Conservation (phyloP, 2,888 invertebrate species). For the Zaprionus bogoriensis region DNA sequence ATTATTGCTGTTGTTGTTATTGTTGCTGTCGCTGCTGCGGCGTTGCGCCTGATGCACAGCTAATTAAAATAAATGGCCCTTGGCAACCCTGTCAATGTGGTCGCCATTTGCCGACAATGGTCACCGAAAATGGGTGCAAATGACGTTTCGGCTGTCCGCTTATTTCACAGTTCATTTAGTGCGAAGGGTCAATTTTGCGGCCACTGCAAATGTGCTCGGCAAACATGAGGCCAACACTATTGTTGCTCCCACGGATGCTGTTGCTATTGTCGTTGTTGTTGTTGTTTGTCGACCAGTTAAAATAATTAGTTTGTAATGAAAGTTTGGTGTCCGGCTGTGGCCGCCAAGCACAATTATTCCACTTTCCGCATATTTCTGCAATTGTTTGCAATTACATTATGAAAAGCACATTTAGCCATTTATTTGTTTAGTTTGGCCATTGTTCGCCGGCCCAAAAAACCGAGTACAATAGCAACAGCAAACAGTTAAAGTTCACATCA, state of each 20-base stretch:
- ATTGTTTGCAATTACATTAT: conserved; percentile 66
- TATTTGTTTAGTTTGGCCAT: conserved; percentile 29
- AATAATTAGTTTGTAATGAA: conserved; percentile 68
- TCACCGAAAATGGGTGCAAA: conserved; percentile 38
- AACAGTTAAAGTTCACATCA: neutral
- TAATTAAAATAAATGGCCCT: conserved; percentile 74
- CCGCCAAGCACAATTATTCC: conserved; percentile 64
- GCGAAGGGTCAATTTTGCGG: conserved; percentile 20
- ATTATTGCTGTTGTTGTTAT: conserved; percentile 11
- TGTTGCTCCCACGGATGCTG: neutral
- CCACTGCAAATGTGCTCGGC: conserved; percentile 7
- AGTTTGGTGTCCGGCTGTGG: conserved; percentile 30
- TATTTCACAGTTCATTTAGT: conserved; percentile 70
- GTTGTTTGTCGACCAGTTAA: conserved; percentile 31
- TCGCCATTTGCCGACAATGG: conserved; percentile 14
- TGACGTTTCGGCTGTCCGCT: conserved; percentile 45
- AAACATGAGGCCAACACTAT: conserved; percentile 17
- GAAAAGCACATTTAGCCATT: conserved; percentile 45
- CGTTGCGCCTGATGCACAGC: conserved; percentile 33
- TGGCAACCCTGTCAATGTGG: conserved; percentile 58
- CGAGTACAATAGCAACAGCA: neutral
- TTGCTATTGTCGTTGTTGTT: conserved; percentile 6
- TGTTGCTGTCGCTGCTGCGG: conserved; percentile 2
- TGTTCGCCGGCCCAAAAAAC: neutral
- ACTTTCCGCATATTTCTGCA: conserved; percentile 38